A percentile compares a stretch with the other conserved stretches of the same genome.
These are phyloP conservation scores for Thecocarcelia acutangulata DNA, from an alignment of 2,888 invertebrate genomes.

Conservation along the genomic window DNA sequence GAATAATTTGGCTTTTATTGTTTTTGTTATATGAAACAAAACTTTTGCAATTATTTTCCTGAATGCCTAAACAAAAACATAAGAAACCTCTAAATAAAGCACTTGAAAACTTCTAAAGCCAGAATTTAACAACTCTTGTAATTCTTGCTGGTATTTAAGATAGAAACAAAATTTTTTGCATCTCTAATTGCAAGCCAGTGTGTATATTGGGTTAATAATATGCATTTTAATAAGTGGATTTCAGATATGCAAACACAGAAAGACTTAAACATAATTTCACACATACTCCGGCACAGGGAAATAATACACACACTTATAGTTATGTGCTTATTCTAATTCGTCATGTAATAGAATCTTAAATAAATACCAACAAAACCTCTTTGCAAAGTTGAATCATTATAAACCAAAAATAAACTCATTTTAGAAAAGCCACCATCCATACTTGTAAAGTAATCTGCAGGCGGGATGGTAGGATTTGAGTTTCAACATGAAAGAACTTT, in stretches of 20 bases:
- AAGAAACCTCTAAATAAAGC: constrained; percentile 8
- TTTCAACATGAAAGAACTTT: constrained; percentile 3
- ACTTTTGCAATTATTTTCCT: constrained; percentile 37
- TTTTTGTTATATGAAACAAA: constrained; percentile 11
- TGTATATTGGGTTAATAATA: constrained; percentile 36
- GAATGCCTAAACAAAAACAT: constrained; percentile 10
- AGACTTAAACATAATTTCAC: constrained; percentile 60
- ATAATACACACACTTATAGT: not conserved
- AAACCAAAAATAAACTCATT: constrained; percentile 62
- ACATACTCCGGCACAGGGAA: constrained; percentile 8
- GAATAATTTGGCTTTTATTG: no score
- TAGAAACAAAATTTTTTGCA: not conserved
- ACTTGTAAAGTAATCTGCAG: constrained; percentile 44
- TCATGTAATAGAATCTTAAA: constrained; percentile 49
- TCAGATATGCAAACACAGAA: constrained; percentile 31
- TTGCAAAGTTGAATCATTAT: constrained; percentile 34
- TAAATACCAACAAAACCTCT: constrained; percentile 34
- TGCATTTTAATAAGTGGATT: constrained; percentile 54
- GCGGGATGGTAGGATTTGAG: constrained; percentile 1
- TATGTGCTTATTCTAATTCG: not conserved
- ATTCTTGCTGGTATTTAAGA: constrained; percentile 33
- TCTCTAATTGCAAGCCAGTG: not conserved
- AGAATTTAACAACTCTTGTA: constrained; percentile 30
- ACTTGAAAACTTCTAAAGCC: constrained; percentile 24
- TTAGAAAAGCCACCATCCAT: constrained; percentile 36